Evolutionary conservation across 2,113 vertebrate species (phyloP), one percentile per base, ranked within the genome.

Genomic region (Cryptoleucopteryx plumbea): DNA sequence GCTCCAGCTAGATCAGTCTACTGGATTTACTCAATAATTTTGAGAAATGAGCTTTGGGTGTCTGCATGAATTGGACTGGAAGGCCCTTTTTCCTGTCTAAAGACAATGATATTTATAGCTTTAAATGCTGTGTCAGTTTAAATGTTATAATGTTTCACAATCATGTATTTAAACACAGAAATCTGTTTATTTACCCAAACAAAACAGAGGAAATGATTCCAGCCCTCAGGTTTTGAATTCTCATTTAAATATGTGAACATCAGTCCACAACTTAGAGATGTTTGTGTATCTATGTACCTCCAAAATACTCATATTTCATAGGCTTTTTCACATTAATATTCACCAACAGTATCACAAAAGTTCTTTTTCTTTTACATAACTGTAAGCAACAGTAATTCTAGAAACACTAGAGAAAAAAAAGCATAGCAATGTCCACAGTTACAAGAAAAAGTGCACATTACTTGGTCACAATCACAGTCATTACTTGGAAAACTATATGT

Each of bases 291-390:
- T 98, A 98, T 97, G 98, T 98, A 98, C 98, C 97, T 98, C 97
- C 98, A 98, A 98, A 98, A 98, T 98, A 98, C 97, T 98, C 96
- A 98, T 98, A 98, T 98, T 98, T 98, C 98, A 98, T 98, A 98
- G 98, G 98, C 97, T 98, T 98, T 98, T 98, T 98, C 98, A 99
- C 98, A 98, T 98, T 98, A 98, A 98, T 98, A 98, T 98, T 98
- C 98, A 99, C 98, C 98, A 98, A 99, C 98, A 98, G 98, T 99
- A 98, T 98, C 98, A 99, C 98, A 99, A 98, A 98, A 98, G 96
- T 97, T 98, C 86, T 97, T 97, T 97, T 97, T 97, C 97, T 98
- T 98, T 98, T 98, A 98, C 96, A 31, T 97, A 98, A 98, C 96
- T 98, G 98, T 98, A 98, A 98, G 98, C 98, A 98, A 98, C 98